Evolutionary conservation across 2,113 vertebrate species (phyloP).

Genomic region (Cygnus buccinator): DNA sequence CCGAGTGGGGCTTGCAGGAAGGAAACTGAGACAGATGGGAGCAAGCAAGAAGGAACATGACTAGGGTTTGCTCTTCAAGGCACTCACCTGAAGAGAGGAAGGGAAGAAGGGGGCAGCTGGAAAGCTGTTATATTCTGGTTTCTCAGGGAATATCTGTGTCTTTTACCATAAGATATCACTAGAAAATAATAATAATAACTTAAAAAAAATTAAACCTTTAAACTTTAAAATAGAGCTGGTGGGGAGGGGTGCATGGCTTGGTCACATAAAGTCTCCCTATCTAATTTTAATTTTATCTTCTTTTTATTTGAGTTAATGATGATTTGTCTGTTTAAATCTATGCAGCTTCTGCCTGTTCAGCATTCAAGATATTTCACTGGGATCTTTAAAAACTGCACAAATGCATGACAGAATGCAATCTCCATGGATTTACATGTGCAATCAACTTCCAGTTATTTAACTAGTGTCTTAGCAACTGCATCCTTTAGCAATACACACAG

Average conservation of each 20-base stretch:
- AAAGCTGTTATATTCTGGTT: background rate
- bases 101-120: background rate
- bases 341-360: background rate
- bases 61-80: background rate
- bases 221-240: background rate
- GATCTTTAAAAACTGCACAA: background rate
- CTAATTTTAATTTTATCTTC: background rate
- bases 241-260: accelerated
- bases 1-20: background rate
- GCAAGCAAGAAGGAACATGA: background rate
- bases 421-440: background rate
- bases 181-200: background rate
- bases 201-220: background rate
- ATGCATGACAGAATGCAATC: background rate
- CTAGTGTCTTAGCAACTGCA: conserved; percentile 12
- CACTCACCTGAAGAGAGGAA: background rate
- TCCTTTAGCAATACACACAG: background rate
- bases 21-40: background rate
- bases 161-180: background rate
- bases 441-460: background rate
- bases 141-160: background rate
- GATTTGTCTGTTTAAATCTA: background rate
- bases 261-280: background rate
- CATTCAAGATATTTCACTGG: background rate
- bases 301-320: background rate